Conservation (phyloP, 1,140 invertebrate species). For the Penaeus vannamei region DNA sequence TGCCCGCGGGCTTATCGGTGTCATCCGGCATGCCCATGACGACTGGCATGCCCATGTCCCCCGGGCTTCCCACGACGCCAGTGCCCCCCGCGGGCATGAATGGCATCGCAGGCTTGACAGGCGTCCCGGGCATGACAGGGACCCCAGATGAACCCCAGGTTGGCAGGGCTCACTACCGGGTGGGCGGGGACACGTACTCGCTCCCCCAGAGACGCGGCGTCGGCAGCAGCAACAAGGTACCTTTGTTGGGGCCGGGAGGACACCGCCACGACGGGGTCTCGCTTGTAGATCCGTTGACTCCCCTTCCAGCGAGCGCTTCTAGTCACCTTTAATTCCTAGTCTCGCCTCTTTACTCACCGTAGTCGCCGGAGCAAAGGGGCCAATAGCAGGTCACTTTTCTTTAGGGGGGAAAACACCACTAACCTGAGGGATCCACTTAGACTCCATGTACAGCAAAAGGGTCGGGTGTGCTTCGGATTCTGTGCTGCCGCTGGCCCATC, state of each 20-base stretch:
- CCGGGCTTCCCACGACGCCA: constrained; percentile 22
- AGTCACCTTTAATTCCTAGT: constrained; percentile 10
- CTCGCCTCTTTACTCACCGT: constrained; percentile 31
- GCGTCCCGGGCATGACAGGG: constrained; percentile 35
- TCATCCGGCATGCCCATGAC: constrained; percentile 39
- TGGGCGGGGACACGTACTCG: constrained; percentile 62
- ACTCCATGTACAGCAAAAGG: no score
- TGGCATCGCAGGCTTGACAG: constrained; percentile 22
- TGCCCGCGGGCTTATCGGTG: constrained; percentile 45
- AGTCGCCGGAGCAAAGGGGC: neutral
- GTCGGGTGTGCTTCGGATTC: no score
- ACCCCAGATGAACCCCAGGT: constrained; percentile 22
- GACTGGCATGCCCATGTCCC: constrained; percentile 25
- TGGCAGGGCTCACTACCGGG: constrained; percentile 58
- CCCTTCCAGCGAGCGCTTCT: constrained; percentile 20
- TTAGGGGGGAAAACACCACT: no score
- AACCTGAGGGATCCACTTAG: no score
- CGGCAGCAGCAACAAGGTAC: constrained; percentile 59
- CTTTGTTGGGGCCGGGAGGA: neutral
- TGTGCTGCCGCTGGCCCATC: no score
- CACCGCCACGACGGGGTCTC: constrained; percentile 7
- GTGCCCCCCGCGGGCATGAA: constrained; percentile 41
- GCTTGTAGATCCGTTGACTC: constrained; percentile 40
- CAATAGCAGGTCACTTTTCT: no score
- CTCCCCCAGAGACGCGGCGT: constrained; percentile 58